A percentile compares a stretch with the other conserved stretches of the same genome.
phyloP scores from a whole-genome alignment of 2,888 invertebrate genomes.

The Anaspis maculata region DNA sequence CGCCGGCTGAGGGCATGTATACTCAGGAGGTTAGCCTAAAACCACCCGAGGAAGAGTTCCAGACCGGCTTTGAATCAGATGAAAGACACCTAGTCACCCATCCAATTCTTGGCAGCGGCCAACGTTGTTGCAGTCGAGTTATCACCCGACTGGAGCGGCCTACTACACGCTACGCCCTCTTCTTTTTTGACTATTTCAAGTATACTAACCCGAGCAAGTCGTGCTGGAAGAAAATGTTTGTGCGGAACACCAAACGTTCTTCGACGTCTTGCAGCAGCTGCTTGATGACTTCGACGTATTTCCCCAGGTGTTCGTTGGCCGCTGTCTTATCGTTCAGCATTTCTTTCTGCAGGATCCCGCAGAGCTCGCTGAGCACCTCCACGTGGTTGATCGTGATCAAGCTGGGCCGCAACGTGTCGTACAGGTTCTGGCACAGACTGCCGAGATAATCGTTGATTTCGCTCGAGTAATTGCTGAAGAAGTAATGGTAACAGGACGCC shows the following conservation, averaged over 20 bases:
- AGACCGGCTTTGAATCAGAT: too few species aligned
- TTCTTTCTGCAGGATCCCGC: slow-evolving; percentile 84
- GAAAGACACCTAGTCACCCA: too few species aligned
- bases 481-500: slow-evolving; percentile 81
- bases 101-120: too few species aligned
- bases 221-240: slow-evolving; percentile 85
- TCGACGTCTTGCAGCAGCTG: slow-evolving; percentile 91
- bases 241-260: slow-evolving; percentile 91
- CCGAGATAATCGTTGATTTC: slow-evolving; percentile 70
- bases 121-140: too few species aligned
- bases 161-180: too few species aligned
- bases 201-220: too few species aligned
- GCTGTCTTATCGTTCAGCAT: slow-evolving; percentile 85
- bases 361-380: slow-evolving; percentile 94
- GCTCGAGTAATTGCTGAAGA: slow-evolving; percentile 64
- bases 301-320: slow-evolving; percentile 67
- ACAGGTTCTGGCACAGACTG: slow-evolving; percentile 76
- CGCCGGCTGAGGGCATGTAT: too few species aligned
- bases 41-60: too few species aligned
- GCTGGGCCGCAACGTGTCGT: slow-evolving; percentile 86
- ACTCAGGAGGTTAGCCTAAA: too few species aligned
- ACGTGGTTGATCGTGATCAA: slow-evolving; percentile 95
- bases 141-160: too few species aligned
- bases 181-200: too few species aligned
- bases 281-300: slow-evolving; percentile 68